phyloP scores from a whole-genome alignment of 2,888 invertebrate genomes.

The Campoplex nolae region DNA sequence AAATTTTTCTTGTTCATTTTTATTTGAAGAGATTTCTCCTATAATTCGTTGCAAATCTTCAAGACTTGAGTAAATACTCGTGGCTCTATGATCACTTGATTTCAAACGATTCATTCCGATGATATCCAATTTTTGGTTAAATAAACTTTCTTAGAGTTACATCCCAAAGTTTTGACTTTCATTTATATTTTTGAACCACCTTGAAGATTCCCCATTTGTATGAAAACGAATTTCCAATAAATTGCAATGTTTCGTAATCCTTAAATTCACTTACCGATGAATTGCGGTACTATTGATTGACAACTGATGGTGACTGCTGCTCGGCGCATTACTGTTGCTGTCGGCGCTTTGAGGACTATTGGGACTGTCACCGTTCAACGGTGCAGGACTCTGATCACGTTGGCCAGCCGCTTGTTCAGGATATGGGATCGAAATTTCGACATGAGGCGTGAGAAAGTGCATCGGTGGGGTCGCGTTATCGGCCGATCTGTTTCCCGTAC shows the following conservation, averaged over 20 bases:
- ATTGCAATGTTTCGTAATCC: background rate
- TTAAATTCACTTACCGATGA: constrained; percentile 77
- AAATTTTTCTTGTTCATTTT: background rate
- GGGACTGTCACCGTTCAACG: constrained; percentile 89
- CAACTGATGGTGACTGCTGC: constrained; percentile 87
- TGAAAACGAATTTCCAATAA: background rate
- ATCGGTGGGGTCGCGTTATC: constrained; percentile 95
- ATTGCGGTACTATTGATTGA: constrained; percentile 84
- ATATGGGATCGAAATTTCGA: constrained; percentile 95
- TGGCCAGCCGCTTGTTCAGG: constrained; percentile 87
- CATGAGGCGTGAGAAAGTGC: constrained; percentile 96
- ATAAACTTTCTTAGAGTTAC: background rate
- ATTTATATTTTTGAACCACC: background rate
- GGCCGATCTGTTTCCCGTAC: constrained; percentile 91
- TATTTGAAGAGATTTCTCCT: background rate
- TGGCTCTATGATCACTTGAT: background rate
- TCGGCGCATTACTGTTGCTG: constrained; percentile 90
- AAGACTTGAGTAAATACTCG: background rate
- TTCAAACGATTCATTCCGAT: background rate
- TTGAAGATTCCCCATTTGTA: background rate
- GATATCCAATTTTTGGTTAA: background rate
- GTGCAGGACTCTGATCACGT: constrained; percentile 81
- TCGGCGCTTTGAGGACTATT: constrained; percentile 93
- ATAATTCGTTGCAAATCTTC: background rate
- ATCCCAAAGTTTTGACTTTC: background rate